These are phyloP conservation scores for Sabellastarte sp. DNA, from an alignment of 2,888 invertebrate species.

Conservation along the genomic window DNA sequence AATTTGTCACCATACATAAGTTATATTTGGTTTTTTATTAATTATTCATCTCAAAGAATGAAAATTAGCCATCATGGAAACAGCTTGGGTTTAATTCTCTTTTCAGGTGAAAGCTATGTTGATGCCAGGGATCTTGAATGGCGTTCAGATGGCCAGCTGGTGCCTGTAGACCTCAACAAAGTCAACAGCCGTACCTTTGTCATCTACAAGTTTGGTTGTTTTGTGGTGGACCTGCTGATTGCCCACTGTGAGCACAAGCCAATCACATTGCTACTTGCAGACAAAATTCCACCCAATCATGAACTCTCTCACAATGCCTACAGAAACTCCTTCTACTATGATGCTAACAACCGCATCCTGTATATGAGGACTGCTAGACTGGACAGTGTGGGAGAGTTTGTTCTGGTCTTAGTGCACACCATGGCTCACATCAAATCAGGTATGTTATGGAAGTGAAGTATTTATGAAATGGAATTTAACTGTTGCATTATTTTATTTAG, in stretches of 20 bases:
- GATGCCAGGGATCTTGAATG: constrained; percentile 48
- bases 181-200: constrained; percentile 49
- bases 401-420: constrained; percentile 49
- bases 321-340: constrained; percentile 54
- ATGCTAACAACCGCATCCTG: constrained; percentile 52
- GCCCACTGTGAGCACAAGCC: constrained; percentile 48
- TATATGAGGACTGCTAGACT: constrained; percentile 47
- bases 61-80: too few species aligned
- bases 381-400: constrained; percentile 53
- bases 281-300: constrained; percentile 50
- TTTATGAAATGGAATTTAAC: too few species aligned
- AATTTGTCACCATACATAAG: too few species aligned
- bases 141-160: constrained; percentile 45
- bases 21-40: too few species aligned
- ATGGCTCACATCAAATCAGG: constrained; percentile 54
- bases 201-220: constrained; percentile 56
- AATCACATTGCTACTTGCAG: constrained; percentile 51
- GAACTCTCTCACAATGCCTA: constrained; percentile 46
- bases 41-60: too few species aligned
- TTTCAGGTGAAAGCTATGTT: constrained; percentile 43
- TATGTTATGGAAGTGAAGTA: too few species aligned
- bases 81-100: too few species aligned
- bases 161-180: constrained; percentile 51
- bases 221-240: constrained; percentile 45
- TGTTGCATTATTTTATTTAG: too few species aligned